Evolutionary conservation across 2,797 vertebrate genomes (phyloP), one percentile per base, ranked within the genome.

Genomic region (Dicrostonyx torquatus): DNA sequence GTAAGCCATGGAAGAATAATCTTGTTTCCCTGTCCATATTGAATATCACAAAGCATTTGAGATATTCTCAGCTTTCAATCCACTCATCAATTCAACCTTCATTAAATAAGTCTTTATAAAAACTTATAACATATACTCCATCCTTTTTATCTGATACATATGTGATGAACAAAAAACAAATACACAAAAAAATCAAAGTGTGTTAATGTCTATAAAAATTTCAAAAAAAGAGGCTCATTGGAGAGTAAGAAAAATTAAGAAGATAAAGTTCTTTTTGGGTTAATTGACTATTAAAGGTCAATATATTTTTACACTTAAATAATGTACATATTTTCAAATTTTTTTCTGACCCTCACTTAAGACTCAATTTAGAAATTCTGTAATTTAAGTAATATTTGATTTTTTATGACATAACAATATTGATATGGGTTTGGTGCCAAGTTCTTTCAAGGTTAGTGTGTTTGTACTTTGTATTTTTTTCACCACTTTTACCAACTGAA

Each of bases 41-140:
- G 40, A 90, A 24, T 88, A 77, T 78, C 6, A 68, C 87, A 94
- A 88, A 79, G 84, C 12, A 90, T 76, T 37, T 72, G 82, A 93
- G 48, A 64, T 5, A 70, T 78, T 77, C 18, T 48, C 85, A 76
- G 31, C 24, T 7, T 92, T 73, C 18, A 4, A 55, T 34, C 17
- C 37, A 66, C 40, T 89, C 50, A 87, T 48, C 34, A 45, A 72
- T 60, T 82, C 34, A 64, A 79, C 11, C 40, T 76, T 90, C 92
- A 85, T 29, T 79, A 24, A 24, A 87, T 48, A 43, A 66, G 9
- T 20, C 7, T 37, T 3, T 37, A 50, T 85, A 70, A 70, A 55
- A 70, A 24, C 18, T 66, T 66, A 58, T 58, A 79, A 75, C n/a
- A 94, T 17, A 94, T 6, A 62, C 5, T 20, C 5, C 17, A 29